Evolutionary conservation across 2,113 vertebrate species (phyloP), one percentile per base, ranked within the genome.

Genomic region (Eleginops maclovinus): DNA sequence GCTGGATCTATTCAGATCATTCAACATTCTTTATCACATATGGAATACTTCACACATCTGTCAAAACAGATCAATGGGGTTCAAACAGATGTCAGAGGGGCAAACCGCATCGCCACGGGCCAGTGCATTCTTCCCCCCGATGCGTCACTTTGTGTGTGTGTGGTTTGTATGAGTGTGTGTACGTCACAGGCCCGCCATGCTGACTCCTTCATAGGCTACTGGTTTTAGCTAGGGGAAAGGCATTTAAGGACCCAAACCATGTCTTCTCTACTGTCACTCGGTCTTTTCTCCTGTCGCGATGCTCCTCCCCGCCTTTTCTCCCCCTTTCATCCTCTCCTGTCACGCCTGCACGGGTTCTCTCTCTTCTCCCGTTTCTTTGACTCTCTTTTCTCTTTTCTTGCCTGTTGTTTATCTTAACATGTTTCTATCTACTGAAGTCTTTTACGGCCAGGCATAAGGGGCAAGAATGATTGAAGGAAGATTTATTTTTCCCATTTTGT

Each of bases 11-110:
- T 74, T 65, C 60, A 82, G 72, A 66, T 81, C 76, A 69, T 67
- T 81, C 71, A 41, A 56, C 59, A 50, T 69, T 82, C 81, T 87
- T 78, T 71, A 73, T 75, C 73, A 75, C 82, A 84, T 82, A 76
- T 86, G 77, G 87, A 87, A 92, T 89, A 89, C 87, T 90, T 92
- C 74, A 84, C 88, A 93, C 93, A 94, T 94, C 93, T 94, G 93
- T 94, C 88, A 89, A 94, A 95, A 95, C 91, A 95, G 81, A 93
- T 89, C 79, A 72, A 61, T 72, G 67, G 77, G 90, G 91, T 90
- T 94, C 93, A 93, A 93, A 90, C 79, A 75, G 79, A 87, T 88
- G 83, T 84, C 85, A 91, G 68, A 71, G 66, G 87, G 88, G 79
- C 84, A 88, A 87, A 80, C 81, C 26, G 55, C 71, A 77, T 22